Conservation (phyloP, 2,113 vertebrate genomes). For the Cynocephalus volans region DNA sequence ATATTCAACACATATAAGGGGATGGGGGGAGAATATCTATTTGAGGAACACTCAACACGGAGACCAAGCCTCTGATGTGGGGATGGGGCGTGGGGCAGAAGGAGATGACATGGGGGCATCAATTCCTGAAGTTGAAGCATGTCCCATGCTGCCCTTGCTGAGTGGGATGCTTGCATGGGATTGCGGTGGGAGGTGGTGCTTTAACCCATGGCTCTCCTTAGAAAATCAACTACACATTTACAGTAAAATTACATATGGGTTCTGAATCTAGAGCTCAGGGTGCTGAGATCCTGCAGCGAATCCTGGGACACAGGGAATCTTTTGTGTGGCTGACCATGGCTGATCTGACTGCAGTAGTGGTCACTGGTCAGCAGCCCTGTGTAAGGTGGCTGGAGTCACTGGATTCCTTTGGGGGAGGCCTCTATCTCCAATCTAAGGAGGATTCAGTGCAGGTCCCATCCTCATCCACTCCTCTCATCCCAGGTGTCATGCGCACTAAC, state of each 20-base stretch:
- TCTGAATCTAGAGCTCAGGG: neutral
- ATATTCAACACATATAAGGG: neutral
- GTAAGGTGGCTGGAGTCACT: accelerated
- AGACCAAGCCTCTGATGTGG: neutral
- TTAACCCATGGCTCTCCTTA: neutral
- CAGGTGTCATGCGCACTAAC: neutral
- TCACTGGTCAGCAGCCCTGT: accelerated
- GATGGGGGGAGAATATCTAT: no score
- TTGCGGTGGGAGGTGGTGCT: accelerated
- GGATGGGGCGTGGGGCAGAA: neutral
- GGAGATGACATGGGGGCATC: neutral
- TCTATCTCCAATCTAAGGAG: neutral
- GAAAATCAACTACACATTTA: neutral
- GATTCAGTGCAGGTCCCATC: neutral
- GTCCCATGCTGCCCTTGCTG: neutral
- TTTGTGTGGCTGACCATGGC: accelerated
- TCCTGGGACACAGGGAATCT: accelerated
- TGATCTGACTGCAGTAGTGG: accelerated
- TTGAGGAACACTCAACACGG: neutral
- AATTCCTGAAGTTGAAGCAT: neutral
- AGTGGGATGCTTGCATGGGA: accelerated
- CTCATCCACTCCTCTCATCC: neutral
- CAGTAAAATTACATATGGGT: neutral
- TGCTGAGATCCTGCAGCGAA: accelerated
- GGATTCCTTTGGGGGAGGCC: neutral